Percentiles rank a stretch among this genome's conserved stretches.
Conservation (phyloP, 1,140 invertebrate genomes). For the Drosophila sp. region DNA sequence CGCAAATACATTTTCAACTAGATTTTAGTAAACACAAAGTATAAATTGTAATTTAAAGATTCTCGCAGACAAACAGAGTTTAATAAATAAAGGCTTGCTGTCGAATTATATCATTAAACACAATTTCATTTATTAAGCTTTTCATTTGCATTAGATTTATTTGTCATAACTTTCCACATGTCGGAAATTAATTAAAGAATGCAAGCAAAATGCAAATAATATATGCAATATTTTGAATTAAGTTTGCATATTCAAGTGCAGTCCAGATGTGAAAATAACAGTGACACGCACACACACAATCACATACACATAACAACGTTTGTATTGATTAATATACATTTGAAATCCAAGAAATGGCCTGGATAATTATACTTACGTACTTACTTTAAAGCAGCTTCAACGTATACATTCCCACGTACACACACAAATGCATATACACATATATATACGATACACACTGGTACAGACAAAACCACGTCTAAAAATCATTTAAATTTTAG, state of each 20-base stretch:
- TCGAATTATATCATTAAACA: conserved; percentile 16
- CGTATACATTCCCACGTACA: neutral
- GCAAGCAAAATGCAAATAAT: conserved; percentile 26
- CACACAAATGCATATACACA: neutral
- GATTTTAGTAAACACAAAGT: conserved; percentile 8
- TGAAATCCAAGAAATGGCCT: conserved; percentile 17
- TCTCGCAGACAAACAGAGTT: neutral
- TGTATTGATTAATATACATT: conserved; percentile 32
- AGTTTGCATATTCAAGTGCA: conserved; percentile 57
- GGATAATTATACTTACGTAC: conserved; percentile 27
- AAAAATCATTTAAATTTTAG: conserved; percentile 5
- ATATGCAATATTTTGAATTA: conserved; percentile 48
- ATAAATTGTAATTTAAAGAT: conserved; percentile 24
- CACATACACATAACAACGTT: conserved; percentile 8
- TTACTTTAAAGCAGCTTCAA: conserved; percentile 30
- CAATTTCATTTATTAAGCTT: conserved; percentile 12
- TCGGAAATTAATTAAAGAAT: neutral
- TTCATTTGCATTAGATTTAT: neutral
- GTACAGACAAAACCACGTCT: neutral
- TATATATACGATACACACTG: neutral
- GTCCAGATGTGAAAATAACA: conserved; percentile 65
- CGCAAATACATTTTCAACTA: too few relatives aligned
- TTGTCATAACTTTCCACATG: too few relatives aligned
- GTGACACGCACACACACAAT: conserved; percentile 18
- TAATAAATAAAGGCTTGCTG: neutral